Conservation (phyloP, 2,113 vertebrate genomes). For the Lota lota region DNA sequence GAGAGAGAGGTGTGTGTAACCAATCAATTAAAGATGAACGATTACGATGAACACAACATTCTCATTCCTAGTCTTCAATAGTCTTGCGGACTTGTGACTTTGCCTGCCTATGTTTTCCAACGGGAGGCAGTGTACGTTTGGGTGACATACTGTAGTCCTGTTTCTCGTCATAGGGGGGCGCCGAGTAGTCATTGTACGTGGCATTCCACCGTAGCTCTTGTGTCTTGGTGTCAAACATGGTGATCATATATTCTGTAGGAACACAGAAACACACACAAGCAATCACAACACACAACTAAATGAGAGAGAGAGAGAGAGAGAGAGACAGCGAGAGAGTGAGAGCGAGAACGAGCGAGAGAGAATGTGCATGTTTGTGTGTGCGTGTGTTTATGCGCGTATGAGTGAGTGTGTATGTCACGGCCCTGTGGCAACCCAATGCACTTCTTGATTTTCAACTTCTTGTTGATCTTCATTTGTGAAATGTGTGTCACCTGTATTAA, state of each 20-base stretch:
- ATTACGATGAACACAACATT: too few relatives aligned
- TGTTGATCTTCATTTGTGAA: too few relatives aligned
- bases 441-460: too few relatives aligned
- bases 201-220: slow-evolving; percentile 90
- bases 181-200: slow-evolving; percentile 91
- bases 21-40: too few relatives aligned
- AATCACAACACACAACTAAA: slow-evolving; percentile 11
- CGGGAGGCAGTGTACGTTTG: not conserved
- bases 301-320: too few relatives aligned
- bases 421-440: too few relatives aligned
- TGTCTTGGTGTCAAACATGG: slow-evolving; percentile 91
- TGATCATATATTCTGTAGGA: slow-evolving; percentile 87
- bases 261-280: not conserved
- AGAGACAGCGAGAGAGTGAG: not conserved
- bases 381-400: too few relatives aligned
- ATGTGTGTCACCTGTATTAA: too few relatives aligned
- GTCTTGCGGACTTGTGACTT: not conserved
- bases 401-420: too few relatives aligned
- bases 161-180: slow-evolving; percentile 74
- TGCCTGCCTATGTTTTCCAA: not conserved
- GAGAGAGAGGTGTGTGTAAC: not conserved
- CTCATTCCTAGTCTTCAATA: too few relatives aligned
- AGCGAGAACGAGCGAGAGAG: too few relatives aligned
- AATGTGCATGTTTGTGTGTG: too few relatives aligned
- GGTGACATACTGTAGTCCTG: slow-evolving; percentile 82